Conservation (phyloP, 2,797 vertebrate species). For the Pristis pectinata region DNA sequence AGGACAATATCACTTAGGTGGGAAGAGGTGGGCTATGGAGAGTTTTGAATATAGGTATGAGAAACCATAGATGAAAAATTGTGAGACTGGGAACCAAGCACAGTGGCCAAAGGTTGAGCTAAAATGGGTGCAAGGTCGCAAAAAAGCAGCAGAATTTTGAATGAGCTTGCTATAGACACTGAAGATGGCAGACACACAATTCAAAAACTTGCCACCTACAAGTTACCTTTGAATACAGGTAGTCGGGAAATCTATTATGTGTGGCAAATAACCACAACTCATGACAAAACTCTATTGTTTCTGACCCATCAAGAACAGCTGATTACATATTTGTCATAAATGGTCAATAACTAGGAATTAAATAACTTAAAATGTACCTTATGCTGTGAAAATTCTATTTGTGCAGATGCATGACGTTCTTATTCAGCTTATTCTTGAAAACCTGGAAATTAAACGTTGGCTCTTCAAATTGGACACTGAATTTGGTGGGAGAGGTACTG, state of each 20-base stretch:
- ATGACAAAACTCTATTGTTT: neutral
- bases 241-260: neutral
- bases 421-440: slow-evolving; percentile 61
- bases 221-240: too few relatives aligned
- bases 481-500: slow-evolving; percentile 62
- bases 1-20: too few relatives aligned
- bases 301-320: neutral
- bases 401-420: slow-evolving; percentile 65
- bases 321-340: neutral
- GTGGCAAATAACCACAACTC: neutral
- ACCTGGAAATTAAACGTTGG: slow-evolving; percentile 70
- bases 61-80: too few relatives aligned
- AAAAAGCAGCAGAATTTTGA: too few relatives aligned
- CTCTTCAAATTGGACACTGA: slow-evolving; percentile 73
- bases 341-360: neutral
- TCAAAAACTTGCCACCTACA: neutral
- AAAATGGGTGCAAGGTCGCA: too few relatives aligned
- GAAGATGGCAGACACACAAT: too few relatives aligned
- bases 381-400: slow-evolving; percentile 29
- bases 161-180: too few relatives aligned
- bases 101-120: too few relatives aligned
- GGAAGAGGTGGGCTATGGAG: too few relatives aligned
- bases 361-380: slow-evolving; percentile 29
- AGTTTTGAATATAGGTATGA: too few relatives aligned
- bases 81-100: too few relatives aligned